phyloP scores from a whole-genome alignment of 2,797 vertebrate genomes.

The Ammospiza maritima region DNA sequence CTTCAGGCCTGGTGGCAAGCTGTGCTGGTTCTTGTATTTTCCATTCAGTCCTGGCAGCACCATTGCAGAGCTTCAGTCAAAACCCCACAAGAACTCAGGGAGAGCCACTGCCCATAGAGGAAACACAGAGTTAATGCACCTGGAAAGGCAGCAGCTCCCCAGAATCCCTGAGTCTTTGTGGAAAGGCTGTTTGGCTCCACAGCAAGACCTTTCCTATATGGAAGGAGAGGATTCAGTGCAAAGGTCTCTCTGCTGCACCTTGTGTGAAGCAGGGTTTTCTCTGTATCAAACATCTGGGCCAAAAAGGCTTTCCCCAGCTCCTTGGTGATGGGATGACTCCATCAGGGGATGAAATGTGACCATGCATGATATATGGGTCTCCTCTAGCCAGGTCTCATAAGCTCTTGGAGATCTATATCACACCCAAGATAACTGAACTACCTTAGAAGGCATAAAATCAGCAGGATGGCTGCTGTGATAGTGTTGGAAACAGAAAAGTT shows the following conservation, averaged over 20 bases:
- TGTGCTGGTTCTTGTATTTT: not conserved
- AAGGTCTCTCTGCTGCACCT: not conserved
- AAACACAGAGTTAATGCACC: not conserved
- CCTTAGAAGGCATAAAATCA: no score
- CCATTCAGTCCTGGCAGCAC: not conserved
- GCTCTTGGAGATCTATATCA: no score
- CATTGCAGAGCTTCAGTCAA: not conserved
- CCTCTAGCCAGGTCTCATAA: no score
- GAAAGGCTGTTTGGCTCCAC: not conserved
- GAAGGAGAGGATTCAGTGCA: not conserved
- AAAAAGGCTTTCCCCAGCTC: not conserved
- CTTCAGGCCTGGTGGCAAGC: not conserved
- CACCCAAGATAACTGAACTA: no score
- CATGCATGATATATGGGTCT: no score
- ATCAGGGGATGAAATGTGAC: not conserved
- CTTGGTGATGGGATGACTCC: not conserved
- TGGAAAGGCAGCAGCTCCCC: not conserved
- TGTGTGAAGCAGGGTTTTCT: not conserved
- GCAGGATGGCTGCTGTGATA: no score
- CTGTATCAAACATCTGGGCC: fast-evolving
- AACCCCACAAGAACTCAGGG: not conserved
- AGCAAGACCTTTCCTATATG: not conserved
- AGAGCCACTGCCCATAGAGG: not conserved
- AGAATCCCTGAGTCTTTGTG: not conserved
- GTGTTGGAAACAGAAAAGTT: no score